Conservation (phyloP, 2,888 invertebrate species). For the Tenthredo notha region DNA sequence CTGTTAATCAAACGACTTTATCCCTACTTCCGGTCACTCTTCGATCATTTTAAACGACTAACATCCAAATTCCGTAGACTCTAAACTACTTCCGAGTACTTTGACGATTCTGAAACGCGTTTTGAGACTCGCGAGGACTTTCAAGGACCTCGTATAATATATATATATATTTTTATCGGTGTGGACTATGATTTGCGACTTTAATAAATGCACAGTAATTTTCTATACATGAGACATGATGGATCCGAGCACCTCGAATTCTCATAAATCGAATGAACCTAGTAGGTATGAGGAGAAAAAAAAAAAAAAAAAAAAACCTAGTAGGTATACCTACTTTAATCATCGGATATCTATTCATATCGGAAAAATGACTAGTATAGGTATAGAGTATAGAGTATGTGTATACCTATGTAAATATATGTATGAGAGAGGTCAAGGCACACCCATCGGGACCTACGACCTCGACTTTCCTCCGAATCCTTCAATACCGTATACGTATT, state of each 20-base stretch:
- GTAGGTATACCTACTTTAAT: neutral
- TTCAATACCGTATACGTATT: neutral
- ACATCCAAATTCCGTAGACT: neutral
- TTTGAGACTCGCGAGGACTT: too few species aligned
- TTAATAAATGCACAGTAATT: neutral
- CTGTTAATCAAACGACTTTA: too few species aligned
- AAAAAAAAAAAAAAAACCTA: too few species aligned
- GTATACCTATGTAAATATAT: neutral
- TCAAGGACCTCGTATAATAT: too few species aligned
- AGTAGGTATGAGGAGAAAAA: too few species aligned
- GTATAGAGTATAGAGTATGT: neutral
- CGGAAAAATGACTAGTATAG: neutral
- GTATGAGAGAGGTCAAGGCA: neutral
- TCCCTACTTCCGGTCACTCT: too few species aligned
- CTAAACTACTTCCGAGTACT: too few species aligned
- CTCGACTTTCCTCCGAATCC: constrained; percentile 3
- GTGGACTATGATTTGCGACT: neutral
- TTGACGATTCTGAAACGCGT: too few species aligned
- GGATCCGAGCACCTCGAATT: too few species aligned
- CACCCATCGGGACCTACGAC: constrained; percentile 3
- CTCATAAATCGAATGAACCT: neutral
- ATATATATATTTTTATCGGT: too few species aligned
- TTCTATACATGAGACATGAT: neutral
- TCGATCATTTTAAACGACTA: too few species aligned
- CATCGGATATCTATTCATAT: neutral